Evolutionary conservation across 2,113 vertebrate genomes (phyloP), one percentile per base, ranked within the genome.

Genomic region (Symphodus melops): DNA sequence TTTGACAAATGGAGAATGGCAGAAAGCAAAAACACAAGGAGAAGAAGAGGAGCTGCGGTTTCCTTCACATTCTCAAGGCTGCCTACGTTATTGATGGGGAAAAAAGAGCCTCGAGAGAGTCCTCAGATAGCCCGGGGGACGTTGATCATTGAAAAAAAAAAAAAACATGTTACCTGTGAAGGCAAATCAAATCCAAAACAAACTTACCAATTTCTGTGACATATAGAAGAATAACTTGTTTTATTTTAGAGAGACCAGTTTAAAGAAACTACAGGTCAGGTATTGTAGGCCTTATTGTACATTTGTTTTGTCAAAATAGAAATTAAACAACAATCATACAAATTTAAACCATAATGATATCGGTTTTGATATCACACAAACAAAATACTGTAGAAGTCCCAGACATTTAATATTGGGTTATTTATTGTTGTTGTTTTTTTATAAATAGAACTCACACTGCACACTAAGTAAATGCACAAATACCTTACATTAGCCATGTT

Each of bases 1-100:
- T 44, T 51, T 74, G 84, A 86, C 65, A 85, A 80, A 77, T 65
- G 61, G 54, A 77, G 42, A 68, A 51, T 17, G 42, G 41, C 28
- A 56, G 33, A 46, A 67, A 44, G 28, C 52, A 48, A 62, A 52
- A 72, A 42, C 59, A 65, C 13, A 19, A 60, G 41, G 20, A 23
- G 54, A 58, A 64, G 33, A 59, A 37, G 41, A 44, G 46, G 37
- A 48, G 51, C n/a, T 21, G 33, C 1, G 2, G 25, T 66, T 67
- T 71, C 37, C 37, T 52, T 44, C 8, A 16, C 66, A 68, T 61
- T 72, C 51, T 60, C 8, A 12, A 55, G 11, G 55, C 14, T 46
- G 54, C 44, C 39, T 75, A n/a, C 19, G 44, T 41, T 39, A 52
- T 69, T 67, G 57, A 68, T 62, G 59, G 28, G 28, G 6, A 58